phyloP scores from a whole-genome alignment of 1,140 invertebrate genomes.

The Bombus pyrosoma region DNA sequence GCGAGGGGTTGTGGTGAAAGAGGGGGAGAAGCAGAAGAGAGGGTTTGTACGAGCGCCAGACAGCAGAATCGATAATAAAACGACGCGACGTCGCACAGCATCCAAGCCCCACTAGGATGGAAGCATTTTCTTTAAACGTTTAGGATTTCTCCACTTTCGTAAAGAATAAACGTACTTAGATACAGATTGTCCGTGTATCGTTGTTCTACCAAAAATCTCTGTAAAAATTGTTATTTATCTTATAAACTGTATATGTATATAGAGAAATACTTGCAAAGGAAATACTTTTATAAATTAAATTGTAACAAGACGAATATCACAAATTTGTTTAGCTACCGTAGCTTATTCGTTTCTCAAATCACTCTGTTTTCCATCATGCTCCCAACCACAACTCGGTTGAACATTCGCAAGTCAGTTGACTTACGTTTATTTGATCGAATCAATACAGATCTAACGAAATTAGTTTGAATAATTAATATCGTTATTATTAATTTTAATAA shows the following conservation, averaged over 20 bases:
- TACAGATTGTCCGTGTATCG: not conserved
- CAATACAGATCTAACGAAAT: not conserved
- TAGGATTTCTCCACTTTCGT: not conserved
- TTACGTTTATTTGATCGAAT: too few species aligned
- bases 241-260: not conserved
- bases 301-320: not conserved
- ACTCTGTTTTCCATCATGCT: too few species aligned
- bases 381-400: too few species aligned
- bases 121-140: constrained; percentile 39
- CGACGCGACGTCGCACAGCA: constrained; percentile 75
- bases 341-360: not conserved
- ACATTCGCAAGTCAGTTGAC: too few species aligned
- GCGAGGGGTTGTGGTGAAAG: constrained; percentile 35
- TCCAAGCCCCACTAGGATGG: constrained; percentile 60
- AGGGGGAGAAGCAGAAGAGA: constrained; percentile 42
- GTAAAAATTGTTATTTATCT: not conserved
- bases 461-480: not conserved
- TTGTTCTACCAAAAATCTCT: not conserved
- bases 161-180: not conserved
- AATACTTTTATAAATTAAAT: not conserved
- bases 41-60: constrained; percentile 61
- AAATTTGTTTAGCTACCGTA: not conserved
- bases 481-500: too few species aligned
- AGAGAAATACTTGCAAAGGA: not conserved
- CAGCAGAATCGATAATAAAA: constrained; percentile 78